Evolutionary conservation across 1,140 invertebrate genomes (phyloP).

Genomic region (Lasaia peninsularis): DNA sequence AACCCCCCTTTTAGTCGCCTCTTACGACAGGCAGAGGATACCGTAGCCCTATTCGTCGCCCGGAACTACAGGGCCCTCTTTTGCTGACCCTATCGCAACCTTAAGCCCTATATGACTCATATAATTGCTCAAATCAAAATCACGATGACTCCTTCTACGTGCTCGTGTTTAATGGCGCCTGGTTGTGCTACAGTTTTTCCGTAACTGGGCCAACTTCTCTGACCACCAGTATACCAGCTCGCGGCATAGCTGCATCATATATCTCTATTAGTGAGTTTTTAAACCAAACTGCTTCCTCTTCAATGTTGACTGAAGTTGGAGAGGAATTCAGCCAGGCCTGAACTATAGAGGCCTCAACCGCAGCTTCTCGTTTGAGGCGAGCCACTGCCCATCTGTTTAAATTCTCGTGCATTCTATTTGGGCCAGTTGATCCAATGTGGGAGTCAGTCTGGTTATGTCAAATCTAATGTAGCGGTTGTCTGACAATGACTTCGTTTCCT

Average conservation of each 20-base stretch:
- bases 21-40: too few species aligned
- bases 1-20: too few species aligned
- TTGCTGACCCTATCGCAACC: too few species aligned
- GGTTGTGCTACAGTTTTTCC: background rate
- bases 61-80: too few species aligned
- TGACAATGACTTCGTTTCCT: constrained; percentile 25
- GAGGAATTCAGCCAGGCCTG: background rate
- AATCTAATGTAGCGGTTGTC: constrained; percentile 28
- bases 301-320: background rate
- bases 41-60: too few species aligned
- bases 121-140: too few species aligned
- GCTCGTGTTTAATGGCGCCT: background rate
- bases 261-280: background rate
- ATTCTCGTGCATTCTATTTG: background rate
- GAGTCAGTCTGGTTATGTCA: constrained; percentile 13
- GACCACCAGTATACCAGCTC: background rate
- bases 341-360: background rate
- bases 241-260: background rate
- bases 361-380: background rate
- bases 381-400: background rate
- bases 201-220: background rate
- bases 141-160: background rate
- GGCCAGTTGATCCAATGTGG: background rate
- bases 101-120: too few species aligned
- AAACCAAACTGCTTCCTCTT: background rate